phyloP scores from a whole-genome alignment of 2,797 vertebrate genomes.

The Enteromius unitaeniatus region DNA sequence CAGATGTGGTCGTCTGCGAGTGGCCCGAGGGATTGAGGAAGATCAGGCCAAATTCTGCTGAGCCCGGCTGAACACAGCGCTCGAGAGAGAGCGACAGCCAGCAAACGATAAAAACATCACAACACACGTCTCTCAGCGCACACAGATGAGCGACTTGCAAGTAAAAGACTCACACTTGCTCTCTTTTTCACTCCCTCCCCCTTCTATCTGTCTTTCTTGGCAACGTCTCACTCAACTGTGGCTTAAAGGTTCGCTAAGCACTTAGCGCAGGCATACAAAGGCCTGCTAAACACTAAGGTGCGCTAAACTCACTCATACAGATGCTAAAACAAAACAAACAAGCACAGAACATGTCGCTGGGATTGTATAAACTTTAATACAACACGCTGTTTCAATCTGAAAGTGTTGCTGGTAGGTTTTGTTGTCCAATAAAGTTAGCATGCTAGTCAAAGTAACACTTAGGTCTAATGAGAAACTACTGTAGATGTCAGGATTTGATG shows the following conservation, averaged over 20 bases:
- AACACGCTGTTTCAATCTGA: too few relatives aligned
- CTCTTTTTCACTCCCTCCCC: background rate
- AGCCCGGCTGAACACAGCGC: conserved; percentile 25
- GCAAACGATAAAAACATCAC: conserved; percentile 72
- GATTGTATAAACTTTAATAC: background rate
- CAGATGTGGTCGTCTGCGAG: conserved; percentile 56
- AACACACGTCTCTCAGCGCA: conserved; percentile 54
- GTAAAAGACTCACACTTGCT: background rate
- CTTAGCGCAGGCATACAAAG: background rate
- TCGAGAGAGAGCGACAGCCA: conserved; percentile 51
- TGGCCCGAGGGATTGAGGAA: conserved; percentile 48
- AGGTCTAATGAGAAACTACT: background rate
- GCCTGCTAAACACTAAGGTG: background rate
- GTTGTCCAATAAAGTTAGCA: background rate
- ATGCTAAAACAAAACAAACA: background rate
- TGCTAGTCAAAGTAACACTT: background rate
- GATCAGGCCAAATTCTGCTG: conserved; percentile 18
- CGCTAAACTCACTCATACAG: background rate
- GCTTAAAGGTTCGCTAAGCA: background rate
- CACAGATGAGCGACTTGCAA: background rate
- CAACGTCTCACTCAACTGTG: background rate
- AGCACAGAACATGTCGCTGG: background rate
- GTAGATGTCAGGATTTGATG: background rate
- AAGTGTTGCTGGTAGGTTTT: background rate
- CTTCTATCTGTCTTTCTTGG: background rate